These are phyloP conservation scores for Okamejei kenojei DNA, from an alignment of 2,797 vertebrate species.

Conservation along the genomic window DNA sequence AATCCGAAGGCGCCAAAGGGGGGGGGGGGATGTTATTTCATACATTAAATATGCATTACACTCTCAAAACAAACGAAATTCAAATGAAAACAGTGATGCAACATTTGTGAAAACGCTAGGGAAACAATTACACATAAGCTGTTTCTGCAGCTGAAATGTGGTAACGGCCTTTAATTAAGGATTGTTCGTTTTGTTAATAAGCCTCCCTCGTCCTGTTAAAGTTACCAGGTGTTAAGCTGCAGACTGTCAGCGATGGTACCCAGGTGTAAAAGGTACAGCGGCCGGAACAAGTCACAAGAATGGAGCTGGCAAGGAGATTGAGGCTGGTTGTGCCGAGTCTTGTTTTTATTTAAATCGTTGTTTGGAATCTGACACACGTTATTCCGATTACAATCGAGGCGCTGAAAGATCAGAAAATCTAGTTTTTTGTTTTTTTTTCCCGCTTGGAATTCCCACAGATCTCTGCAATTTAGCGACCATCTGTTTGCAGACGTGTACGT, in stretches of 20 bases:
- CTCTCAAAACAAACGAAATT: conserved; percentile 14
- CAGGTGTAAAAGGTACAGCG: background rate
- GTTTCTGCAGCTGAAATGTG: conserved; percentile 6
- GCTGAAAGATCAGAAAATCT: background rate
- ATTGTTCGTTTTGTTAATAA: conserved; percentile 33
- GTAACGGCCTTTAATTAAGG: conserved; percentile 28
- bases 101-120: conserved; percentile 10
- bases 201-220: background rate
- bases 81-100: conserved; percentile 21
- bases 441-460: background rate
- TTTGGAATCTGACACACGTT: background rate
- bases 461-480: conserved; percentile 31
- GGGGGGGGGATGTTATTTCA: background rate
- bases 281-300: background rate
- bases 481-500: background rate
- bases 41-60: conserved; percentile 18
- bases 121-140: conserved; percentile 29
- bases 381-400: background rate
- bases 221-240: background rate
- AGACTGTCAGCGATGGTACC: background rate
- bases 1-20: background rate
- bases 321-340: background rate
- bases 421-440: background rate
- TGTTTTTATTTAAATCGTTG: background rate
- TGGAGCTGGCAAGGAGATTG: background rate